Conservation (phyloP, 1,140 invertebrate genomes). For the Macrocentrus cingulum region DNA sequence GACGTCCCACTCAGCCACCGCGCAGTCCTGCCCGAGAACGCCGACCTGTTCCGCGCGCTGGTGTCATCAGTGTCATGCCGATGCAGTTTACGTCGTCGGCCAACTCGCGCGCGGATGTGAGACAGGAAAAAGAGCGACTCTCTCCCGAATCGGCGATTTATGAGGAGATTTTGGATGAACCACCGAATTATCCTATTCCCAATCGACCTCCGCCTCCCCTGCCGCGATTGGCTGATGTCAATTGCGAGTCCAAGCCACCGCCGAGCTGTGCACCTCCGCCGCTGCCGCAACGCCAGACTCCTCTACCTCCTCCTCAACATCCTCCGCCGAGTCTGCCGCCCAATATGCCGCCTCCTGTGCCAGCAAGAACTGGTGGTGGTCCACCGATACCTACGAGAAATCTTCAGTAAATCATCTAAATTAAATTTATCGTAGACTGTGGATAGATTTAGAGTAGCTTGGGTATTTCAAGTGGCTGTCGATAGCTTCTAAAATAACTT, state of each 20-base stretch:
- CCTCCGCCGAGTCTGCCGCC: slow-evolving; percentile 59
- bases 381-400: slow-evolving; percentile 72
- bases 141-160: slow-evolving; percentile 59
- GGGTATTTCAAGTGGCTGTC: not conserved
- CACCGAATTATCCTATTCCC: slow-evolving; percentile 47
- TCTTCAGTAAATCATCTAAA: slow-evolving; percentile 42
- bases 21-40: slow-evolving; percentile 41
- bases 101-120: slow-evolving; percentile 1
- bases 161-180: slow-evolving; percentile 61
- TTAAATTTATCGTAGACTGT: not conserved
- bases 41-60: slow-evolving; percentile 45
- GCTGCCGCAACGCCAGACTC: slow-evolving; percentile 64
- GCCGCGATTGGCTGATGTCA: slow-evolving; percentile 40
- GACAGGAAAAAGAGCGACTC: slow-evolving; percentile 37
- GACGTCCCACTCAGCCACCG: slow-evolving; percentile 62
- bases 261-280: slow-evolving; percentile 64
- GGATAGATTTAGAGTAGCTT: not conserved
- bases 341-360: slow-evolving; percentile 64
- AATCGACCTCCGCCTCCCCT: slow-evolving; percentile 52
- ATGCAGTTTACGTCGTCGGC: slow-evolving; percentile 39
- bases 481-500: not conserved
- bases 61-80: slow-evolving; percentile 46
- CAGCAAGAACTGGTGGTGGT: slow-evolving; percentile 65
- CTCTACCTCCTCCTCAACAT: slow-evolving; percentile 61
- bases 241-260: slow-evolving; percentile 49